Evolutionary conservation across 2,113 vertebrate species (phyloP), one percentile per base, ranked within the genome.

Genomic region (Upupa epops): DNA sequence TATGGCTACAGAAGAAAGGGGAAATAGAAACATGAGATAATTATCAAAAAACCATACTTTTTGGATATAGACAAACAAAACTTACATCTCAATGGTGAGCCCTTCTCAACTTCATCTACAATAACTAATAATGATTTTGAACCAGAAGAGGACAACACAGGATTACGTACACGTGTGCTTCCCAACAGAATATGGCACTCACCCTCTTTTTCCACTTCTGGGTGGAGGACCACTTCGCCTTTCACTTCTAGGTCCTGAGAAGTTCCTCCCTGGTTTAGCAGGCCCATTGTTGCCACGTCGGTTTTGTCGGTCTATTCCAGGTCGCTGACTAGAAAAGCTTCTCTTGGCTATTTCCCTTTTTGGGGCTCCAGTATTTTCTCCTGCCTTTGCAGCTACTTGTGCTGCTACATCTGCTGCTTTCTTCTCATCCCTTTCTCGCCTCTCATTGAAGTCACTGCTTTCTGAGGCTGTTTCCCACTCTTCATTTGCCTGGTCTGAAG

Each of bases 381-480:
- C 75, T 83, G 97, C 85, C 60, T 98, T 99, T 37, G 96, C 92
- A 32, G 90, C 96, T 36, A 97, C 80, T 19, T 97, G 97, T n/a
- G 97, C 91, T 10, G 96, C 97, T 82, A 97, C 95, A 68, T 98
- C 97, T 9, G 97, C 98, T 49, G 97, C 98, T 94, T 98, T 99
- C 89, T 98, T 98, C 88, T 99, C 99, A 85, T 99, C 99, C 68
- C 99, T 98, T 79, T 99, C 99, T 55, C 99, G 96, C 63, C 99
- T 98, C 93, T 99, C 99, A 37, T 99, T 99, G 96, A 99, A 99
- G 96, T 99, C 99, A 2, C 99, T 99, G 95, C 99, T 99, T 96
- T 99, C 99, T 0, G 99, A 99, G 40, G 99, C 99, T 0, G 99
- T 99, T 95, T 99, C 99, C 99, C 99, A 99, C 78, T 99, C 99